A percentile compares a stretch with the other conserved stretches of the same genome.
phyloP scores from a whole-genome alignment of 2,888 invertebrate genomes.

The Nephrocerus scutellatus region DNA sequence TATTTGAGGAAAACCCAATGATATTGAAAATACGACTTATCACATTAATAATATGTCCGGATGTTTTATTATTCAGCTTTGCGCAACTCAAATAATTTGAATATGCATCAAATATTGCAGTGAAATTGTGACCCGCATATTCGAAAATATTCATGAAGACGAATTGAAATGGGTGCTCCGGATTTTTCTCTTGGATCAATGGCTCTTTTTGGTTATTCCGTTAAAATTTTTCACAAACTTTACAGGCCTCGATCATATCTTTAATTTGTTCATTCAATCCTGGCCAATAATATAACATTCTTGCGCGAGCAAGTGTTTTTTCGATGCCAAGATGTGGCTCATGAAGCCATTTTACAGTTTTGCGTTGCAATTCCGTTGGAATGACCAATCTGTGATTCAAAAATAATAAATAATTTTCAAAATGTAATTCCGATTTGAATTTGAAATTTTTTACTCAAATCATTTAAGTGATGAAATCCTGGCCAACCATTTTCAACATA shows the following conservation, averaged over 20 bases:
- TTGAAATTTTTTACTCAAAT: slow-evolving; percentile 9
- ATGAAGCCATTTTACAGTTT: slow-evolving; percentile 11
- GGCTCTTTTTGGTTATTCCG: slow-evolving; percentile 8
- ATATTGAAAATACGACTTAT: slow-evolving; percentile 16
- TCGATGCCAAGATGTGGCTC: slow-evolving; percentile 12
- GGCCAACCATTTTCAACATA: slow-evolving; percentile 18
- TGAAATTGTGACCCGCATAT: too few species aligned
- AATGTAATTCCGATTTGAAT: too few species aligned
- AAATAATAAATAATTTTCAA: slow-evolving; percentile 16
- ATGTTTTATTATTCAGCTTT: slow-evolving; percentile 10
- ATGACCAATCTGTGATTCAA: slow-evolving; percentile 9
- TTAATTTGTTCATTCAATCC: slow-evolving; percentile 2
- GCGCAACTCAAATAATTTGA: too few species aligned
- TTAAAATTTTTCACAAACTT: slow-evolving; percentile 7
- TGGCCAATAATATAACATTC: slow-evolving; percentile 21
- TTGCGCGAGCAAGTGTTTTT: slow-evolving; percentile 21
- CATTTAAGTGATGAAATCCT: slow-evolving; percentile 15
- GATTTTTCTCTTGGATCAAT: slow-evolving; percentile 1
- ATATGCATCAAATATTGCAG: too few species aligned
- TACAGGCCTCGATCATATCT: slow-evolving; percentile 1
- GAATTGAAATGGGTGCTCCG: slow-evolving; percentile 13
- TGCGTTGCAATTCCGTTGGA: slow-evolving; percentile 10
- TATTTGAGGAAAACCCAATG: slow-evolving; percentile 25
- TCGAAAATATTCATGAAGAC: too few species aligned
- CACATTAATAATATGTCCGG: slow-evolving; percentile 6